These are phyloP conservation scores for Anas bernieri DNA, from an alignment of 2,797 vertebrate species.

Conservation along the genomic window DNA sequence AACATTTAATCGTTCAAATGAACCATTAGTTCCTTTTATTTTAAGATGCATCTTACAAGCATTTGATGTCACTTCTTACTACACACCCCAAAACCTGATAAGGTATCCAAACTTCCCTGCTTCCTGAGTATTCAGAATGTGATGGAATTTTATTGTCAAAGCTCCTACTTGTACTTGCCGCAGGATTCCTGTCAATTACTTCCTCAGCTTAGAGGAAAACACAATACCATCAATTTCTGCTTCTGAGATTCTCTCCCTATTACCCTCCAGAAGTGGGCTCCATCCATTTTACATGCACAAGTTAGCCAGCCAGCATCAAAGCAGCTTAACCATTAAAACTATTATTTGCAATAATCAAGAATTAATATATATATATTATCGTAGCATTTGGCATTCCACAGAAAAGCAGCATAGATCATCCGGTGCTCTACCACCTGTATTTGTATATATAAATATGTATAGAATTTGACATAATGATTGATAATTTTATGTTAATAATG, in stretches of 20 bases:
- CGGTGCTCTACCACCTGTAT: background rate
- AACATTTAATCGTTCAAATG: background rate
- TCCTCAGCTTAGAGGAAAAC: background rate
- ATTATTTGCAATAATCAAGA: background rate
- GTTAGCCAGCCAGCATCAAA: background rate
- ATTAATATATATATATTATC: too few relatives aligned
- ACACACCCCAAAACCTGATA: background rate
- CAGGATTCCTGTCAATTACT: background rate
- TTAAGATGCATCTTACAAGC: background rate
- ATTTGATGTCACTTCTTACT: background rate
- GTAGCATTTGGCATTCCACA: background rate
- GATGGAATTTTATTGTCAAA: background rate
- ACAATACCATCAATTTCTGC: background rate
- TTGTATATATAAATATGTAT: rapidly evolving
- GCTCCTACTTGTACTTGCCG: background rate
- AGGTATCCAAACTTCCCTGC: background rate
- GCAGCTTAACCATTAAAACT: background rate
- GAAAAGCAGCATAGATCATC: background rate
- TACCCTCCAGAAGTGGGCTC: rapidly evolving
- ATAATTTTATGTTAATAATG: background rate
- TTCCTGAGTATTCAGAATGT: background rate
- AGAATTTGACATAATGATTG: background rate
- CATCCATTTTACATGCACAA: background rate
- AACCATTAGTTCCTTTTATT: background rate
- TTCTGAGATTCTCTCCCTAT: background rate